A percentile compares a stretch with the other conserved stretches of the same genome.
These are phyloP conservation scores for Stenotaenia linearis DNA, from an alignment of 2,888 invertebrate species.

Conservation along the genomic window DNA sequence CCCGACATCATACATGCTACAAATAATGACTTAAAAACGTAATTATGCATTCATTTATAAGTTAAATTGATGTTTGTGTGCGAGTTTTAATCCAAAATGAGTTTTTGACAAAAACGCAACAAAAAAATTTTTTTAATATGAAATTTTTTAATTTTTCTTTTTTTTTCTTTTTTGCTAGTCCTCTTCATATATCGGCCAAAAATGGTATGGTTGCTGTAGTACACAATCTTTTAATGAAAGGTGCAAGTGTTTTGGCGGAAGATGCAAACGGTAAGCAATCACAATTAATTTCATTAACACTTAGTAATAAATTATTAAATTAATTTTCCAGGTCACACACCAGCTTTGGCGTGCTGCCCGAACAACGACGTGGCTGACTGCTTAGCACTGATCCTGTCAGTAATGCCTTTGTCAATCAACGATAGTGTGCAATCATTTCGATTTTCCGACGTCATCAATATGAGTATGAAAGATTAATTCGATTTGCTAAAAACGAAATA, in stretches of 20 bases:
- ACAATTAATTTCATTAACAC: too few species aligned
- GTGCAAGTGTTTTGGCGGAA: conserved; percentile 55
- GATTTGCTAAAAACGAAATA: neutral
- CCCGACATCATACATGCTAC: conserved; percentile 51
- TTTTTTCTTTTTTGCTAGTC: too few species aligned
- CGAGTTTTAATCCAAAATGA: too few species aligned
- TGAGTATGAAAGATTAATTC: neutral
- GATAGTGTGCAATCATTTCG: conserved; percentile 9
- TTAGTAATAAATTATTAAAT: too few species aligned
- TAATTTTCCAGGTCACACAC: conserved; percentile 51
- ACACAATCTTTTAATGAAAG: conserved; percentile 55
- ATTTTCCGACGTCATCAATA: conserved; percentile 17
- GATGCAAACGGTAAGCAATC: conserved; percentile 52
- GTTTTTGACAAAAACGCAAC: too few species aligned
- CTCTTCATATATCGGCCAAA: conserved; percentile 58
- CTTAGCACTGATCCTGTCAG: conserved; percentile 54
- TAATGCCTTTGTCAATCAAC: conserved; percentile 41
- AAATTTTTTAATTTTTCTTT: too few species aligned
- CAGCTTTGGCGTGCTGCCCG: conserved; percentile 60
- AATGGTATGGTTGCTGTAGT: conserved; percentile 59
- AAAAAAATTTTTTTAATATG: too few species aligned
- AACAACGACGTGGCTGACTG: conserved; percentile 58
- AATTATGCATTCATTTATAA: conserved; percentile 38
- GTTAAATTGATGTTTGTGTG: neutral
- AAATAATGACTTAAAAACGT: conserved; percentile 56